Evolutionary conservation across 1,140 invertebrate genomes (phyloP), one percentile per base, ranked within the genome.

Genomic region (Trypoxylus dichotomus): DNA sequence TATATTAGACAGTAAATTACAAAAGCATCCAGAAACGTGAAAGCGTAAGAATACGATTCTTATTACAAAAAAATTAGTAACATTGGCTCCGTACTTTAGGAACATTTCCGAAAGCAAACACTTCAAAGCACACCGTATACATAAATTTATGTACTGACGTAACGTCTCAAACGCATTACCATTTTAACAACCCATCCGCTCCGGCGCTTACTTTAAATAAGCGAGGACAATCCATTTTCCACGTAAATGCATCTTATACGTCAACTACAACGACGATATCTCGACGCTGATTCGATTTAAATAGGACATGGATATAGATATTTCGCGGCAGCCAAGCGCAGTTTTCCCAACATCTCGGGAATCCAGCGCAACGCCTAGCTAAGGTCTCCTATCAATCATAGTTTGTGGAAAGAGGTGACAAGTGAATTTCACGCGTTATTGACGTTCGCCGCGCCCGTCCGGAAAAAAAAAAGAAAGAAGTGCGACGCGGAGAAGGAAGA

Each of bases 371-470:
- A 1, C 25, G 47, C 60, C 21, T 13, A 10, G 24, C 60, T 68
- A 68, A 24, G 24, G 24, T 68, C 27, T 29, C 19, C 60, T 68
- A 68, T 68, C 60, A 68, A 68, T 68, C 60, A 68, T 68, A 68
- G 60, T 68, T 68, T 68, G 60, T 68, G 60, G 60, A 68, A 29
- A 68, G 60, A 68, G 60, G 60, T 68, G 60, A 68, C 60, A 68
- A 68, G 60, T 24, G 60, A 68, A 68, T 68, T 68, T 68, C 60
- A 68, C 27, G 60, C 60, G 60, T 68, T 68, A 68, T 68, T 68
- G 60, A 68, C 60, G 60, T 68, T 13, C 27, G 24, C 60, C 60
- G 60, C 60, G 11, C 60, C 25, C 60, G 24, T 13, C 27, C 60
- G 60, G 24, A 54, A 54, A 54, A 54, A 37, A 54, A 54, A 54